Conservation (phyloP, 2,797 vertebrate species). For the Brachyrhaphis roseni region DNA sequence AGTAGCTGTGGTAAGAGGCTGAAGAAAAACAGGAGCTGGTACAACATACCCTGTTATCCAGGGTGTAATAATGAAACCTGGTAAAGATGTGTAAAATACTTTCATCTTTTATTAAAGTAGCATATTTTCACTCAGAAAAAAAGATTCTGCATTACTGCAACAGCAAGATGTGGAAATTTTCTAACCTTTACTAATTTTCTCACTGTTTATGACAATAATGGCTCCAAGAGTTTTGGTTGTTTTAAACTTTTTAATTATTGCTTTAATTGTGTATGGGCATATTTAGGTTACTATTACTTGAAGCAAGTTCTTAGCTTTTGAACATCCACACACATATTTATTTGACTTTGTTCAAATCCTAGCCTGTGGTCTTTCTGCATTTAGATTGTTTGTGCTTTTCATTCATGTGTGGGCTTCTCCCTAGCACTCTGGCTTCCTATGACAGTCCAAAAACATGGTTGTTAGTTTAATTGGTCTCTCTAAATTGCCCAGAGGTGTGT, state of each 20-base stretch:
- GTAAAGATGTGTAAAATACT: not conserved
- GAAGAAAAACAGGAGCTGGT: constrained; percentile 28
- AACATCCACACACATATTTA: not conserved
- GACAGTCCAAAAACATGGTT: not conserved
- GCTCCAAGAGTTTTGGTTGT: not conserved
- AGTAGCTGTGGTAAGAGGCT: constrained; percentile 41
- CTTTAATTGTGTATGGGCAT: not conserved
- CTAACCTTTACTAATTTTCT: not conserved
- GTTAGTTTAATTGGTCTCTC: not conserved
- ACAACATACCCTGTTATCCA: constrained; percentile 14
- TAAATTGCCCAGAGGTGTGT: not conserved
- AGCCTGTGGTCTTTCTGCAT: not conserved
- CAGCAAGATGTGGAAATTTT: not conserved
- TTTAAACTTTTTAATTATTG: not conserved
- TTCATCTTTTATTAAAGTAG: not conserved
- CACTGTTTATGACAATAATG: not conserved
- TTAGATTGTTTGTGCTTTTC: not conserved
- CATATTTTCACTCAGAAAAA: not conserved
- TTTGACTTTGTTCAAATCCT: not conserved
- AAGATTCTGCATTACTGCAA: not conserved
- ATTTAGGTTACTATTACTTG: not conserved
- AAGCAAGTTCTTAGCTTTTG: not conserved
- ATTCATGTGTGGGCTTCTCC: not conserved
- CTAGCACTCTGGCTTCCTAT: not conserved
- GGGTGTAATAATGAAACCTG: not conserved